These are phyloP conservation scores for Stegophylla sp. DNA, from an alignment of 2,888 invertebrate genomes.

Conservation along the genomic window DNA sequence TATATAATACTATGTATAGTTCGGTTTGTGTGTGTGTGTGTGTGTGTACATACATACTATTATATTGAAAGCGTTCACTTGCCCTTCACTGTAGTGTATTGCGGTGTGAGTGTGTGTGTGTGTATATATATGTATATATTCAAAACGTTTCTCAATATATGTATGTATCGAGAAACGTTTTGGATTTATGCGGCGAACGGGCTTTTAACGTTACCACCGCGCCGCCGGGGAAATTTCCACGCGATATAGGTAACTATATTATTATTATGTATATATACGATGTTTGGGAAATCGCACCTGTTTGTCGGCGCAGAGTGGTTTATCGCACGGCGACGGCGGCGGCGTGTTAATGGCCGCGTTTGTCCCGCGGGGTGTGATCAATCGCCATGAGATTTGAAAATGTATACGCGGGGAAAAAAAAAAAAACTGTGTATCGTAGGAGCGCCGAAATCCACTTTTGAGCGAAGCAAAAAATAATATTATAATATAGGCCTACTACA, in stretches of 20 bases:
- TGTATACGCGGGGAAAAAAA: not conserved
- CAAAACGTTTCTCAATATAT: not conserved
- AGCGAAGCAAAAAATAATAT: not conserved
- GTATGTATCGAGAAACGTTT: conserved; percentile 24
- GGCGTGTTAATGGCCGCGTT: conserved; percentile 29
- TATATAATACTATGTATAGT: not conserved
- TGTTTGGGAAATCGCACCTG: conserved; percentile 58
- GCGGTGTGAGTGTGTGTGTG: too few species aligned
- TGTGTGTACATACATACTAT: not conserved
- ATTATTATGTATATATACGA: not conserved
- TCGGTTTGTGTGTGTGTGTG: not conserved
- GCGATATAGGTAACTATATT: not conserved
- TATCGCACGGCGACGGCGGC: conserved; percentile 8
- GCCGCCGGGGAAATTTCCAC: conserved; percentile 28
- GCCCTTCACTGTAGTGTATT: not conserved
- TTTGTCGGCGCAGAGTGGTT: conserved; percentile 48
- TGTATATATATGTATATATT: not conserved
- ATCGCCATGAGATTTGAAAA: conserved; percentile 33
- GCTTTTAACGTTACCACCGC: conserved; percentile 26
- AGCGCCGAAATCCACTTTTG: conserved; percentile 17
- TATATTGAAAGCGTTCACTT: conserved; percentile 29
- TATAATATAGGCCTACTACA: too few species aligned
- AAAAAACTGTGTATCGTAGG: not conserved
- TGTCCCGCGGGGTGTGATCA: conserved; percentile 41
- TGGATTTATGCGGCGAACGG: conserved; percentile 23